Evolutionary conservation across 2,797 vertebrate genomes (phyloP).

Genomic region (Menidia menidia): DNA sequence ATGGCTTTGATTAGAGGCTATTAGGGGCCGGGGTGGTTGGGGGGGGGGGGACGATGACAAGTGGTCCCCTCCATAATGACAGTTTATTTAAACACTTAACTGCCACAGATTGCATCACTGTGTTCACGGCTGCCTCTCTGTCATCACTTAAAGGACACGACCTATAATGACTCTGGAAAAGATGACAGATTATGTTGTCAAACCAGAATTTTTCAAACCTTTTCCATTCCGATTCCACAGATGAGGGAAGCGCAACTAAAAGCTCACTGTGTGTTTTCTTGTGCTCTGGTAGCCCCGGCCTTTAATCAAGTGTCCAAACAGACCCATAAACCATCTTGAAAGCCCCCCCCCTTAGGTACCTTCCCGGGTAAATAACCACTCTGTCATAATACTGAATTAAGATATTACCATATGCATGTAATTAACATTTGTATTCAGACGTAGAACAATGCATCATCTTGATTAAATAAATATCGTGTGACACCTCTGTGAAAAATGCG

Average conservation of each 20-base stretch:
- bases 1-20: slow-evolving; percentile 38
- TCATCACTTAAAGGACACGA: slow-evolving; percentile 4
- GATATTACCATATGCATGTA: slow-evolving; percentile 69
- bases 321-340: slow-evolving; percentile 72
- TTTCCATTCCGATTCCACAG: slow-evolving; percentile 16
- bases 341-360: slow-evolving; percentile 65
- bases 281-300: slow-evolving; percentile 39
- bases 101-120: slow-evolving; percentile 6
- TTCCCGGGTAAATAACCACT: slow-evolving; percentile 71
- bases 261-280: slow-evolving; percentile 38
- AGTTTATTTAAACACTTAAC: neutral
- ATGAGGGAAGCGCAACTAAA: slow-evolving; percentile 40
- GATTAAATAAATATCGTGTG: slow-evolving; percentile 64
- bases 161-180: slow-evolving; percentile 10
- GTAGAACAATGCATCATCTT: slow-evolving; percentile 57
- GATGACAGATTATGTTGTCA: slow-evolving; percentile 2
- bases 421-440: slow-evolving; percentile 73
- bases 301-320: slow-evolving; percentile 74
- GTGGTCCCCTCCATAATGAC: neutral
- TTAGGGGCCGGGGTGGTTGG: neutral
- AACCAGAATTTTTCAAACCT: slow-evolving; percentile 34
- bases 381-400: slow-evolving; percentile 67
- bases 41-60: neutral
- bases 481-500: slow-evolving; percentile 45
- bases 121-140: slow-evolving; percentile 15